Conservation (phyloP, 2,113 vertebrate species). For the Neolamprologus falcicula region DNA sequence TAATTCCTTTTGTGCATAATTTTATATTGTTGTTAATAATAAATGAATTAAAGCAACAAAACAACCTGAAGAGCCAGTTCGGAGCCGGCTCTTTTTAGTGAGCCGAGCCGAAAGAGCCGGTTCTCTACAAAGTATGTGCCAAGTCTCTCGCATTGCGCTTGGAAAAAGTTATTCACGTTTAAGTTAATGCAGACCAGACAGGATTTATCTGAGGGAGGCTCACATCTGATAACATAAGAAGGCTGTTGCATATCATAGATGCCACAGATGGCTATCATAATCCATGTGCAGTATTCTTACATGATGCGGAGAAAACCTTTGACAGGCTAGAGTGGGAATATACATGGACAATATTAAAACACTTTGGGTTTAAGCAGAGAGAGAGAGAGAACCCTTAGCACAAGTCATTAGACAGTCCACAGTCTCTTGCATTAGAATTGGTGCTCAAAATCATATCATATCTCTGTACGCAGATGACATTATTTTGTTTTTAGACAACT, state of each 20-base stretch:
- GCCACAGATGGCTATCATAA: neutral
- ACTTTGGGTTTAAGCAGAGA: neutral
- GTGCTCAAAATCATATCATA: neutral
- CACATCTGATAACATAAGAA: neutral
- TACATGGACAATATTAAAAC: neutral
- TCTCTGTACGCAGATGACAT: neutral
- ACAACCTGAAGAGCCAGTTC: fast-evolving
- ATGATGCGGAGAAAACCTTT: neutral
- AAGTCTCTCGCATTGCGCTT: fast-evolving
- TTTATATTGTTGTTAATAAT: neutral
- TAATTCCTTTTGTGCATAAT: neutral
- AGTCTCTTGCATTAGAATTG: neutral
- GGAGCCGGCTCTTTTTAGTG: no score
- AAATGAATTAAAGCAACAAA: neutral
- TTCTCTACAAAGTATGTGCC: neutral
- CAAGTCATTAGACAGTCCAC: neutral
- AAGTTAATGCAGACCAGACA: neutral
- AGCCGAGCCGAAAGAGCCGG: neutral
- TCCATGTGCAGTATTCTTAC: neutral
- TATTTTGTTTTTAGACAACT: neutral
- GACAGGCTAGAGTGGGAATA: neutral
- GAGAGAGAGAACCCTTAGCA: neutral
- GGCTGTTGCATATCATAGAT: neutral
- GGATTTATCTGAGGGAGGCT: neutral
- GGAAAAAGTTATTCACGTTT: neutral